Evolutionary conservation across 1,140 invertebrate genomes (phyloP), one percentile per base, ranked within the genome.

Genomic region (Galleria mellonella): DNA sequence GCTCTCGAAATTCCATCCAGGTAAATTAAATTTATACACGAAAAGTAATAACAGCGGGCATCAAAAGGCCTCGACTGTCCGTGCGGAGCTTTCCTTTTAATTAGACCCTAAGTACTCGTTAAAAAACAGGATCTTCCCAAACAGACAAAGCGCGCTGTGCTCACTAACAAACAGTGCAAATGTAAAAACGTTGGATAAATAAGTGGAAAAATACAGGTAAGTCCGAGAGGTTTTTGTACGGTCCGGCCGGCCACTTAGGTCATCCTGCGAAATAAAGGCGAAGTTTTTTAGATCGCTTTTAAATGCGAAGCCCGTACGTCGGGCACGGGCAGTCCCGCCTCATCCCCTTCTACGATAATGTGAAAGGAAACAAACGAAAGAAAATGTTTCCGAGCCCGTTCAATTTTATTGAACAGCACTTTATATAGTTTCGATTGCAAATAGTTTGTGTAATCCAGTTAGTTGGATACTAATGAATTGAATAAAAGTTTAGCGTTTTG

Each of bases 121-220:
- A 83, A 83, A 82, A 83, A 84, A 83, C 76, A 77, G 66, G 75
- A 83, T 83, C 74, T 83, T 83, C 74, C 67, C 66, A 62, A 77
- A 68, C 78, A 72, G 75, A 84, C 81, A 84, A 83, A 84, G 73
- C 66, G 65, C 43, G 47, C 52, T 51, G 60, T 69, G n/a, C n/a
- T n/a, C n/a, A 77, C 74, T 63, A 75, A 78, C 81, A 79, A 79
- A 84, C 74, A 72, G 64, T 72, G 72, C 54, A 62, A 74, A 82
- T 77, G 77, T 83, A 81, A 85, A 83, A 84, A 81, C 75, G 76
- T 61, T 62, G 76, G 72, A 81, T 84, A 85, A 85, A 85, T 83
- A 85, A 79, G 78, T 84, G 81, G 81, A 83, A 84, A 84, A 84
- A 83, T 79, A 84, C 81, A 84, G 81, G 81, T 84, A 83, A 83